Conservation (phyloP, 2,797 vertebrate species). For the Oreortyx pictus region DNA sequence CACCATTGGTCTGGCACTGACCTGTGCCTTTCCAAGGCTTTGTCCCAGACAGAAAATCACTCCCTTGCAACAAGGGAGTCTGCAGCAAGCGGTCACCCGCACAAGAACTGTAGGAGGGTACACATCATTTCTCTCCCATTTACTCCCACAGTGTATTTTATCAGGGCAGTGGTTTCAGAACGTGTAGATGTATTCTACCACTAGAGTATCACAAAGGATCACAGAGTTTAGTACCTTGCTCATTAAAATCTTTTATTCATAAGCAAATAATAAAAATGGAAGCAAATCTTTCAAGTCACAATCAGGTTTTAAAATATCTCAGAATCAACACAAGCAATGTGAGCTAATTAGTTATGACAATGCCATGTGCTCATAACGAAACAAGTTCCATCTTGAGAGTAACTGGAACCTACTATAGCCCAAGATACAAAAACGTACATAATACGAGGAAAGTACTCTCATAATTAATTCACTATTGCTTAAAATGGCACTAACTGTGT, state of each 20-base stretch:
- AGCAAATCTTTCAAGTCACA: constrained; percentile 5
- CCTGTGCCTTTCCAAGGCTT: not conserved
- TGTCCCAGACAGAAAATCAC: not conserved
- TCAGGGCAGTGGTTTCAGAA: not conserved
- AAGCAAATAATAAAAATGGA: constrained; percentile 9
- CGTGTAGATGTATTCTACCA: not conserved
- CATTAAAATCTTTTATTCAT: constrained; percentile 67
- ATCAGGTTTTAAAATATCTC: not conserved
- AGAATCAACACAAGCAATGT: constrained; percentile 36
- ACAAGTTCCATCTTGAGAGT: not conserved
- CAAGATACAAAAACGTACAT: not conserved
- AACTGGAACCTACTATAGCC: not conserved
- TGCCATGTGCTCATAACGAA: not conserved
- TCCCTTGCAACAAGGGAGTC: fast-evolving
- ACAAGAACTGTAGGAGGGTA: not conserved
- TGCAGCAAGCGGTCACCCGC: not conserved
- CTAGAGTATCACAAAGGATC: not conserved
- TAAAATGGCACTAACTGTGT: not conserved
- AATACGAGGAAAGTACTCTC: constrained; percentile 22
- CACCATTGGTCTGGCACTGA: not conserved
- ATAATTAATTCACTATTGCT: not conserved
- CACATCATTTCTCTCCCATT: not conserved
- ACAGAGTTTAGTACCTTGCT: not conserved
- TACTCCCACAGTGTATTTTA: not conserved
- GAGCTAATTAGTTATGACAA: constrained; percentile 20